Conservation (phyloP, 2,113 vertebrate genomes). For the Gopherus flavomarginatus region DNA sequence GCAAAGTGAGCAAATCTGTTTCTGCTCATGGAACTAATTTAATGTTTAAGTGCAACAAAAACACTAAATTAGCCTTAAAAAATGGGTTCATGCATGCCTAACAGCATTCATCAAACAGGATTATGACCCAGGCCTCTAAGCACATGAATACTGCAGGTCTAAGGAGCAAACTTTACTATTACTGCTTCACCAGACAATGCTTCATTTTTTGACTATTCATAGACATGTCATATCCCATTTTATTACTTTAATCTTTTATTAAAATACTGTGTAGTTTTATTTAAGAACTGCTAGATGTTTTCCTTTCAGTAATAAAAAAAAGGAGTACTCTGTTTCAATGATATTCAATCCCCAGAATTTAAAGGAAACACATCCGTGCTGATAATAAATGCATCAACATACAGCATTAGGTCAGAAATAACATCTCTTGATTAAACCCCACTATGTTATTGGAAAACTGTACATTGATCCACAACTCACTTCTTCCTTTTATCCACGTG, state of each 20-base stretch:
- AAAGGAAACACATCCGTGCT: slow-evolving; percentile 70
- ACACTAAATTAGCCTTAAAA: slow-evolving; percentile 75
- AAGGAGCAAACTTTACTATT: slow-evolving; percentile 43
- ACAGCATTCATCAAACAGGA: slow-evolving; percentile 66
- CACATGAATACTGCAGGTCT: slow-evolving; percentile 48
- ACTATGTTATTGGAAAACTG: slow-evolving; percentile 31
- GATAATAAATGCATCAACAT: slow-evolving; percentile 63
- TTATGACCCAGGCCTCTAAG: slow-evolving; percentile 70
- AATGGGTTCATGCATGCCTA: slow-evolving; percentile 67
- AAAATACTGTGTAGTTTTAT: slow-evolving; percentile 60
- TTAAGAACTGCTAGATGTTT: slow-evolving; percentile 62
- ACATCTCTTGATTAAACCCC: slow-evolving; percentile 38
- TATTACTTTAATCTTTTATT: slow-evolving; percentile 57
- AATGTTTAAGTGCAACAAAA: slow-evolving; percentile 76
- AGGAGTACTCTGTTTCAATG: slow-evolving; percentile 45
- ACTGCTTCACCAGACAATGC: slow-evolving; percentile 48
- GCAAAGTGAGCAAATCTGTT: slow-evolving; percentile 73
- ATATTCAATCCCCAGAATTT: slow-evolving; percentile 57
- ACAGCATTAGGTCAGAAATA: slow-evolving; percentile 70
- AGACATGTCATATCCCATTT: slow-evolving; percentile 63
- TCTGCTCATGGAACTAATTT: slow-evolving; percentile 75
- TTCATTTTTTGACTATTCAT: slow-evolving; percentile 37
- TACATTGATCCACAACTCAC: slow-evolving; percentile 47
- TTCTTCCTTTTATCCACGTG: background rate
- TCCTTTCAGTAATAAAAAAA: slow-evolving; percentile 74